Evolutionary conservation across 2,113 vertebrate genomes (phyloP).

Genomic region (Butorides virescens): DNA sequence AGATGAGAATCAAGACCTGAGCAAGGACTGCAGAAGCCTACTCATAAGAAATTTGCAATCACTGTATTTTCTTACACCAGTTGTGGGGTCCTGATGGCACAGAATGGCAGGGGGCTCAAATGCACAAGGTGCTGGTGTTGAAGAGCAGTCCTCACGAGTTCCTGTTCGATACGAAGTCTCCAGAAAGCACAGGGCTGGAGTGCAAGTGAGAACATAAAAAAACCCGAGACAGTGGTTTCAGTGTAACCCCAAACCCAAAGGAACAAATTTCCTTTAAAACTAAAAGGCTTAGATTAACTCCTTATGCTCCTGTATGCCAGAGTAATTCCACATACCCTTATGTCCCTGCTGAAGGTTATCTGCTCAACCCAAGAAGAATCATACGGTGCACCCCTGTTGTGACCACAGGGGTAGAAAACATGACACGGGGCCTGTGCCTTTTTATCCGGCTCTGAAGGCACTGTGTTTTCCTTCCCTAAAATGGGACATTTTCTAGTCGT

Average conservation of each 20-base stretch:
- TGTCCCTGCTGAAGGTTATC: neutral
- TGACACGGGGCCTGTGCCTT: neutral
- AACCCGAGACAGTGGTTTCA: rapidly evolving
- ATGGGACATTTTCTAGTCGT: neutral
- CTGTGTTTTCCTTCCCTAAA: neutral
- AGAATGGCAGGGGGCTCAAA: neutral
- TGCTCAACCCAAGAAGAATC: neutral
- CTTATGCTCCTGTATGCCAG: neutral
- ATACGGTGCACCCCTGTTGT: neutral
- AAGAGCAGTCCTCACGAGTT: neutral
- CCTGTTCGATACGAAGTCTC: neutral
- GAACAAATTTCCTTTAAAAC: neutral
- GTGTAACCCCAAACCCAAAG: neutral
- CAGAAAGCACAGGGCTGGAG: neutral
- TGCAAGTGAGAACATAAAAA: neutral
- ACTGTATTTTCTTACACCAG: neutral
- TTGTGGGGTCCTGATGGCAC: neutral
- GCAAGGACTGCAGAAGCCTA: neutral
- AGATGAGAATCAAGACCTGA: neutral
- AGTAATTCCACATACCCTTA: rapidly evolving
- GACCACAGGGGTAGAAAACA: neutral
- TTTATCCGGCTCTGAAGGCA: neutral
- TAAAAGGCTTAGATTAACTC: neutral
- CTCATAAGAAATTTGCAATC: neutral
- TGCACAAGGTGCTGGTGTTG: rapidly evolving